These are phyloP conservation scores for Dicyrtoma fusca DNA, from an alignment of 2,888 invertebrate genomes.

Conservation along the genomic window DNA sequence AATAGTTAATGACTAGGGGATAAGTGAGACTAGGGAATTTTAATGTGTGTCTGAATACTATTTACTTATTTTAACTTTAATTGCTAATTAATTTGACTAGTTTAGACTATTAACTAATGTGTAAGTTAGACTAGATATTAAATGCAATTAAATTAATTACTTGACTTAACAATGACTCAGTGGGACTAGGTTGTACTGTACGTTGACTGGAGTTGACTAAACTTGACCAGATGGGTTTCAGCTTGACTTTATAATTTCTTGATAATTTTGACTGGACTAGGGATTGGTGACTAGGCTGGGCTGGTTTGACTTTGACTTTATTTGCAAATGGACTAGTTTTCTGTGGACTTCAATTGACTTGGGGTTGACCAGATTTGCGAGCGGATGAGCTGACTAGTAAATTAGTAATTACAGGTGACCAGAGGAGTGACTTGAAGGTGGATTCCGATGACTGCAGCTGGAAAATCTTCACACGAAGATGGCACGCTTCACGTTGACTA, in stretches of 20 bases:
- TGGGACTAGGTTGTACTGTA: background rate
- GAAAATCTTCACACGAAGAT: too few relatives aligned
- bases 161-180: background rate
- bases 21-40: too few relatives aligned
- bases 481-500: too few relatives aligned
- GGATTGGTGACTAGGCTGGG: background rate
- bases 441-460: too few relatives aligned
- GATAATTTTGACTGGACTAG: conserved; percentile 1
- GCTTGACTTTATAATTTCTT: background rate
- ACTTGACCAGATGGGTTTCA: background rate
- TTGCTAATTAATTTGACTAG: background rate
- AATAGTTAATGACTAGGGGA: too few relatives aligned
- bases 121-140: conserved; percentile 4
- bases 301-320: conserved; percentile 2
- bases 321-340: too few relatives aligned
- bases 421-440: background rate
- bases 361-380: too few relatives aligned
- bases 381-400: too few relatives aligned
- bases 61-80: too few relatives aligned
- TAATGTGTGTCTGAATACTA: too few relatives aligned
- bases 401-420: too few relatives aligned
- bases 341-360: background rate
- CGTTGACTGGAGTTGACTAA: conserved; percentile 6
- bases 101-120: background rate
- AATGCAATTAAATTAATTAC: background rate